These are phyloP conservation scores for Heliornis fulica DNA, from an alignment of 2,113 vertebrate species.

Conservation along the genomic window DNA sequence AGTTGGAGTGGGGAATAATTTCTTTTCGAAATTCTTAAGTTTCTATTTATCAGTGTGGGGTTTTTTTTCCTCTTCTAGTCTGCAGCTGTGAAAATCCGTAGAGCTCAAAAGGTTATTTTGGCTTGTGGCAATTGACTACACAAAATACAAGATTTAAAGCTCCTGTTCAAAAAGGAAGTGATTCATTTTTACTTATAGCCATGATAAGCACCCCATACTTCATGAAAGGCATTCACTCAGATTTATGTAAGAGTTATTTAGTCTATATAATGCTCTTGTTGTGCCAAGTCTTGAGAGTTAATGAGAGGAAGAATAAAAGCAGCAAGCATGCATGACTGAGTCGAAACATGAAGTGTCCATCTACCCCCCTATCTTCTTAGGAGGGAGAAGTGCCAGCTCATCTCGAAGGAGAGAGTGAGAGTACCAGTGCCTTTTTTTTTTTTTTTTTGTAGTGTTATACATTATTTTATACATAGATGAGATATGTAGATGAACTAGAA, in stretches of 20 bases:
- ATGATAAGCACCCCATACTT: neutral
- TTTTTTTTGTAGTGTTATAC: neutral
- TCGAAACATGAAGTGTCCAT: slow-evolving; percentile 3
- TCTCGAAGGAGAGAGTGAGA: neutral
- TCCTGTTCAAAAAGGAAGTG: slow-evolving; percentile 29
- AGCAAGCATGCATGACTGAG: neutral
- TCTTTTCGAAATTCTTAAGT: slow-evolving; percentile 43
- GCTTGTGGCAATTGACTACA: slow-evolving; percentile 43
- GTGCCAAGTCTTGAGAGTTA: slow-evolving; percentile 41
- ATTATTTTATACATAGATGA: neutral
- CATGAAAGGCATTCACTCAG: slow-evolving; percentile 30
- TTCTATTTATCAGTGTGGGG: neutral
- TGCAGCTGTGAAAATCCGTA: slow-evolving; percentile 55
- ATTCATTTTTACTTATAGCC: slow-evolving; percentile 54
- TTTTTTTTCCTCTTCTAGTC: neutral
- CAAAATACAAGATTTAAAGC: slow-evolving; percentile 39
- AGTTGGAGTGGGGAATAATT: slow-evolving; percentile 1
- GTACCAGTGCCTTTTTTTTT: no score
- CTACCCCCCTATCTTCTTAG: neutral
- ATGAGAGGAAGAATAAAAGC: slow-evolving; percentile 40
- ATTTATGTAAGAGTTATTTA: slow-evolving; percentile 55
- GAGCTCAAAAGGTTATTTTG: slow-evolving; percentile 55
- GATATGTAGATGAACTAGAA: neutral
- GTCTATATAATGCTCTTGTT: slow-evolving; percentile 34
- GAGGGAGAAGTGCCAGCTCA: neutral